Evolutionary conservation across 2,888 invertebrate genomes (phyloP).

Genomic region (Polyploca ridens): DNA sequence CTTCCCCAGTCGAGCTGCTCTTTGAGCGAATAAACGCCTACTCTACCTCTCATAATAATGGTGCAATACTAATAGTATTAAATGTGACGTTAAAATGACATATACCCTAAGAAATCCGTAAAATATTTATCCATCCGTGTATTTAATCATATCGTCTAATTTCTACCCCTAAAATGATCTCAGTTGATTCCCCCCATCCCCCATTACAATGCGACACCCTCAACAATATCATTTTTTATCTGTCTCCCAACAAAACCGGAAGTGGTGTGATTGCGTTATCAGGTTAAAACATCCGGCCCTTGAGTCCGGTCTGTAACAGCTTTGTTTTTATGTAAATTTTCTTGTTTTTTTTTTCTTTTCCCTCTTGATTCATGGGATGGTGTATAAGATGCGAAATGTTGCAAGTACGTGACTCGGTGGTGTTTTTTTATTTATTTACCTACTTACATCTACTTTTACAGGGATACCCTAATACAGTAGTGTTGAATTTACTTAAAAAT

Average conservation of each 20-base stretch:
- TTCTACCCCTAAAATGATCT: neutral
- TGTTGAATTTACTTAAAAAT: too few species aligned
- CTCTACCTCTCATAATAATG: too few species aligned
- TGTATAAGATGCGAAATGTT: neutral
- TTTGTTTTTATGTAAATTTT: slow-evolving; percentile 26
- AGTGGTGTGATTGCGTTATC: slow-evolving; percentile 34
- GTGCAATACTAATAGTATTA: too few species aligned
- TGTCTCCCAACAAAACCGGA: slow-evolving; percentile 27
- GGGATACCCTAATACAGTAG: too few species aligned
- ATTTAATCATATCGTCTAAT: neutral
- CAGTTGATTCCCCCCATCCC: neutral
- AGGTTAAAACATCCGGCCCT: slow-evolving; percentile 23
- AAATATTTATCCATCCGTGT: too few species aligned
- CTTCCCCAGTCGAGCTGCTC: too few species aligned
- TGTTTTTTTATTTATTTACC: neutral
- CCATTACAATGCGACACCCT: neutral
- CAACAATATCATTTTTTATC: slow-evolving; percentile 25
- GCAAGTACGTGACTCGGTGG: neutral
- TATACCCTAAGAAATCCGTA: too few species aligned
- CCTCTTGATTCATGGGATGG: neutral
- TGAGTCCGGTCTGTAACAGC: slow-evolving; percentile 15
- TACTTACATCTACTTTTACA: too few species aligned
- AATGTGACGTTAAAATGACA: too few species aligned
- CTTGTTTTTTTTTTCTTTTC: slow-evolving; percentile 13
- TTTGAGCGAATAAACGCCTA: too few species aligned